Base-by-base conservation (phyloP, 30 jellyfish, hydroid and myxozoan genomes). In the Hydractinia symbiolongicarpus region DNA sequence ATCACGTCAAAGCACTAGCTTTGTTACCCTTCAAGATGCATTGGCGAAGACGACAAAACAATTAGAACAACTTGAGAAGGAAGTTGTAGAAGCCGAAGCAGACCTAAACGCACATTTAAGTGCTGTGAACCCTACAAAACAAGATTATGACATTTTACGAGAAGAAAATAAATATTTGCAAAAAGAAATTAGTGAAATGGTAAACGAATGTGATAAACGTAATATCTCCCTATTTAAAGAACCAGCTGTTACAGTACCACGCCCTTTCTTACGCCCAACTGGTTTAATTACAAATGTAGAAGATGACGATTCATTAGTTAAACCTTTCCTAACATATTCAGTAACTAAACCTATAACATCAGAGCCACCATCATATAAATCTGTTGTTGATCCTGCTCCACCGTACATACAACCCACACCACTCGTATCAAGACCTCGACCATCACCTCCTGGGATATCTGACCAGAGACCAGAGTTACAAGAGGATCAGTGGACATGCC, bases 401-500 rank as follows among this genome's bases (percentile, higher is more conserved):
- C 15, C 9, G 15, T 17, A 75, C 54, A 44, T 14, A 75, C 53
- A 2, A 50, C 11, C 50, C 58, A 44, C 4, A 8, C 17, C 8
- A 11, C 15, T 8, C 7, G 69, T 13, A 15, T n/a, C 44, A 30
- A 30, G 30, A n/a, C 66, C 60, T 6, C 83, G 50, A 11, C 86
- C 86, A 13, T 5, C 52, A 7, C 67, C 86, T 13, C 87, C 87
- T 5, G 2, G 51, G n/a, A 50, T 17, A 8, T 3, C 9, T 19
- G 50, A 83, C 4, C 83, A 56, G 49, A 30, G 21, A 54, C 16
- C n/a, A 21, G 50, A 9, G 1, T 13, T 9, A 8, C 9, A 8
- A 11, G 84, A 56, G 40, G 87, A 79, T 14, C 72, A 60, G 6
- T 79, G 87, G 87, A 40, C 14, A 20, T 79, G 87, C 83, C 87